Evolutionary conservation across 2,888 invertebrate genomes (phyloP), one percentile per base, ranked within the genome.

Genomic region (Pyrocoelia pectoralis): DNA sequence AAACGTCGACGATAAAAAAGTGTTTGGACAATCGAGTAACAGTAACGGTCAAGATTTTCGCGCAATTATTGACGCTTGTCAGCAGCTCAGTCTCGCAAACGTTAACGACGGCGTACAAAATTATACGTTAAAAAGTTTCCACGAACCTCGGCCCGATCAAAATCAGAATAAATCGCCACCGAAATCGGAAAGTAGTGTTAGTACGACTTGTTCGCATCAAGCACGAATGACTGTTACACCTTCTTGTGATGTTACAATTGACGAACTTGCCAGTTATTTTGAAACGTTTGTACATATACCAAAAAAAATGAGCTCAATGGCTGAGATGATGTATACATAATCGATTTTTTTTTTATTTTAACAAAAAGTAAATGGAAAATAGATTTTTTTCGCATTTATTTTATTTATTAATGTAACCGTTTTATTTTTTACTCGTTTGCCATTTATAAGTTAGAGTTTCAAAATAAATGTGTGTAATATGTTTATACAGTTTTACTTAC

Each of bases 251-350:
- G 89, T 95, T 54, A 95, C 94, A 49, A 96, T 96, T 74, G 95
- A 95, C 80, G 97, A 97, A 83, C 84, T 97, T 74, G 96, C 97
- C 66, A 92, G 95, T 80, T 97, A 97, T 82, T 95, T 97, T 81
- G 97, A 97, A 83, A 93, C 95, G 67, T 90, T 94, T 83, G 94
- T 97, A 71, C 93, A 97, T 85, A 96, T 97, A 85, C 97, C 97
- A 70, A 95, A 95, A 83, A 97, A 97, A 82, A 97, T 97, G 97
- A 96, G 96, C 50, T 89, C 91, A 61, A 97, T 97, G 97, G 97
- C 97, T 63, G 96, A 97, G 85, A 96, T 96, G 95, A 97, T 97
- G 97, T 97, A 97, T 80, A 96, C 95, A 83, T 94, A 86, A 87
- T 58, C 15, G 13, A 43, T 46, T 24, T 24, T n/a, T n/a, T n/a